Evolutionary conservation across 2,113 vertebrate species (phyloP).

Genomic region (Barbus barbus): DNA sequence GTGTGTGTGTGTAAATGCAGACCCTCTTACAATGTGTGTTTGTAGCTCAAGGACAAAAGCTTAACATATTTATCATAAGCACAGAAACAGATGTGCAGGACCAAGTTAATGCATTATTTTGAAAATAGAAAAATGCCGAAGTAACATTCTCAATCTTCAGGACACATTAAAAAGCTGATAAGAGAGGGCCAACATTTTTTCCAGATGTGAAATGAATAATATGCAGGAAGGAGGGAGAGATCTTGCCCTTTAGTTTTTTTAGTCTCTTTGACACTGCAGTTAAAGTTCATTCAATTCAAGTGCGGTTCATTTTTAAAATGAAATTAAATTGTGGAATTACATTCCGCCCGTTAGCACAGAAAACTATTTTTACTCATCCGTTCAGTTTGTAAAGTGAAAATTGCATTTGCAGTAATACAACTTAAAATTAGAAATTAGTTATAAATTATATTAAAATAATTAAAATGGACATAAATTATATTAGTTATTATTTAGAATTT

Average conservation of each 20-base stretch:
- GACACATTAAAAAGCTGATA: conserved; percentile 34
- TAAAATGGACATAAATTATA: background rate
- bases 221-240: conserved; percentile 35
- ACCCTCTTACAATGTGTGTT: background rate
- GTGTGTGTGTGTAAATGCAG: background rate
- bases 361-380: background rate
- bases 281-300: background rate
- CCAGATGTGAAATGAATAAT: conserved; percentile 8
- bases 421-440: background rate
- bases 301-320: background rate
- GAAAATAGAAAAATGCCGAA: conserved; percentile 21
- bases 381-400: background rate
- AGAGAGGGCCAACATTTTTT: background rate
- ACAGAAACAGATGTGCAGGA: conserved; percentile 44
- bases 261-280: background rate
- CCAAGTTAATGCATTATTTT: background rate
- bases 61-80: conserved; percentile 33
- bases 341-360: background rate
- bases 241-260: background rate
- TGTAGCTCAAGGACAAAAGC: conserved; percentile 31
- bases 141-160: background rate
- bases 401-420: background rate
- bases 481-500: no score
- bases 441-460: background rate
- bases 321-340: background rate